These are phyloP conservation scores for Phthorimaea operculella DNA, from an alignment of 1,140 invertebrate species.

Conservation along the genomic window DNA sequence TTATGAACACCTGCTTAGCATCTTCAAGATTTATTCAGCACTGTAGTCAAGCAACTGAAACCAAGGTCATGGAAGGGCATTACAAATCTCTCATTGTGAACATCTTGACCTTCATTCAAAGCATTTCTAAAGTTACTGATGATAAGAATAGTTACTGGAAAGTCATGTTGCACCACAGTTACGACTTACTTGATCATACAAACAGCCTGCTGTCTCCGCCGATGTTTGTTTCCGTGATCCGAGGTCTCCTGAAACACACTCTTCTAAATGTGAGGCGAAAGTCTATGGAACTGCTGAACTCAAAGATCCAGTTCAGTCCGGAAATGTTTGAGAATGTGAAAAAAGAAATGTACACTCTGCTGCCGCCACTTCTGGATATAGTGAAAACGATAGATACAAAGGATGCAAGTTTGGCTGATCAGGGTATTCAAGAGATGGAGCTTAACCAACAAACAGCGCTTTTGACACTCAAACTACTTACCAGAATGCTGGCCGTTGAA, in stretches of 20 bases:
- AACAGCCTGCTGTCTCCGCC: slow-evolving; percentile 81
- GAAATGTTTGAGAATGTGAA: slow-evolving; percentile 70
- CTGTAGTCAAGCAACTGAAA: slow-evolving; percentile 62
- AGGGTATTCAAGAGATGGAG: slow-evolving; percentile 68
- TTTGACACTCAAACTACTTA: slow-evolving; percentile 83
- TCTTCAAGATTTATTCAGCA: slow-evolving; percentile 76
- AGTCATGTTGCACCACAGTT: slow-evolving; percentile 78
- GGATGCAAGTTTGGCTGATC: slow-evolving; percentile 39
- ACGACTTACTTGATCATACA: slow-evolving; percentile 80
- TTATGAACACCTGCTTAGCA: slow-evolving; percentile 75
- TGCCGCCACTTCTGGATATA: slow-evolving; percentile 73
- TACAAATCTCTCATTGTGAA: slow-evolving; percentile 78
- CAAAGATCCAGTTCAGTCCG: slow-evolving; percentile 77
- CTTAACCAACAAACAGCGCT: slow-evolving; percentile 83
- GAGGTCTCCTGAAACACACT: slow-evolving; percentile 76
- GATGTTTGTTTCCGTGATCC: slow-evolving; percentile 82
- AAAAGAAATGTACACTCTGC: slow-evolving; percentile 66
- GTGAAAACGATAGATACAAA: slow-evolving; percentile 69
- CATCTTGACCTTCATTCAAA: slow-evolving; percentile 75
- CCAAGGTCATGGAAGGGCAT: slow-evolving; percentile 67
- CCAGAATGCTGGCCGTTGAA: slow-evolving; percentile 73
- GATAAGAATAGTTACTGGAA: slow-evolving; percentile 82
- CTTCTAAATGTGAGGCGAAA: slow-evolving; percentile 78
- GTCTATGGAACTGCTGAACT: slow-evolving; percentile 85
- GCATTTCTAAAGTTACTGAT: slow-evolving; percentile 70